A percentile compares a stretch with the other conserved stretches of the same genome.
Evolutionary conservation across 92 coral and sea anemone species (phyloP).

Genomic region (Phymanthus crucifer): DNA sequence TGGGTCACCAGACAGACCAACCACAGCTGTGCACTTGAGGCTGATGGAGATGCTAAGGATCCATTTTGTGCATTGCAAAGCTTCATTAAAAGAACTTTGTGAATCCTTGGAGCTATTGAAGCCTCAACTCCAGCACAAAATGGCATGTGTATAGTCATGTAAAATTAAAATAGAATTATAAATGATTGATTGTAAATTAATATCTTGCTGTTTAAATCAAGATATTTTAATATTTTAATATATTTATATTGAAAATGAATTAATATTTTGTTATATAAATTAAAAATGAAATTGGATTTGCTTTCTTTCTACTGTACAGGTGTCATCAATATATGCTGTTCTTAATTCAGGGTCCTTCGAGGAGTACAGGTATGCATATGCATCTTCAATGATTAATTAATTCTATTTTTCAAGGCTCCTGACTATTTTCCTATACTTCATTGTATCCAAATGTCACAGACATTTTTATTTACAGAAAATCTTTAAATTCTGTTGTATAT

Average conservation of each 20-base stretch:
- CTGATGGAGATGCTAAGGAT: conserved; percentile 37
- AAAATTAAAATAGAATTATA: not conserved
- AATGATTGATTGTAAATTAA: not conserved
- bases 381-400: not conserved
- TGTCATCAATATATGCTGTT: conserved; percentile 11
- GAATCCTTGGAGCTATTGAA: conserved; percentile 10
- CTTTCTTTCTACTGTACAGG: too few relatives aligned
- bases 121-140: conserved; percentile 21
- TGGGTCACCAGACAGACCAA: conserved; percentile 57
- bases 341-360: conserved; percentile 24
- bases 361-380: conserved; percentile 16
- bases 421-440: not conserved
- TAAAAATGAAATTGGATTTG: too few relatives aligned
- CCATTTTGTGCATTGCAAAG: conserved; percentile 14
- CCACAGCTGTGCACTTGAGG: conserved; percentile 44
- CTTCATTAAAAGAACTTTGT: conserved; percentile 21
- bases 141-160: conserved; percentile 17
- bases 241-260: too few relatives aligned
- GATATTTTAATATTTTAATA: too few relatives aligned
- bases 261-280: not conserved
- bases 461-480: not conserved
- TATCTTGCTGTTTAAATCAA: too few relatives aligned
- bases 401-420: not conserved
- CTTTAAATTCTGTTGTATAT: not conserved
- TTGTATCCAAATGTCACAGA: not conserved